Evolutionary conservation across 2,888 invertebrate species (phyloP), one percentile per base, ranked within the genome.

Genomic region (Punctoribates punctum): DNA sequence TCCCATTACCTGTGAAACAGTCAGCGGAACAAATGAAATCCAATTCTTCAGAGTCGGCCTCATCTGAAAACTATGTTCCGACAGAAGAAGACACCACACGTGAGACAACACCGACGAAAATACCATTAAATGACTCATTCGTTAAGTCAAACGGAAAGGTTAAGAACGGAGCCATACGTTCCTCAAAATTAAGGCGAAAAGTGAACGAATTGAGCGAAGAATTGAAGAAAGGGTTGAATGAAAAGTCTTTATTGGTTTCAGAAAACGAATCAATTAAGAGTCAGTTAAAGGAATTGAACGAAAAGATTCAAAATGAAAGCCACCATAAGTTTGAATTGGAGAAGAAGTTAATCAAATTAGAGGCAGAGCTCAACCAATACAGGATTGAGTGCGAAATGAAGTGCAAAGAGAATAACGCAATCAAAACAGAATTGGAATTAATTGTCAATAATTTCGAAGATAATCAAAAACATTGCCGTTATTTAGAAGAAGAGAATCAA

Each of bases 81-180:
- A 34, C 65, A 20, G 65, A 65, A 17, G 65, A 65, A 1, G 65
- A 65, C 29, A 29, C 2, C 17, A 65, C n/a, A 38, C 34, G 34
- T 20, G 23, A 25, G 60, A 60, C 27, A 60, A 27, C 25, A 27
- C 15, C 60, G 13, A 27, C 27, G 25, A 65, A 29, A 23, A 34
- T 15, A 17, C 13, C 20, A 70, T 13, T 70, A 13, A 42, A 46
- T 42, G 70, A 70, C 9, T 42, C 42, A 42, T 46, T 20, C 1
- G 65, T 65, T 29, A 65, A 65, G 34, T 65, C 65, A 65, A 70
- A 38, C 62, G 62, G 62, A 34, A 70, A 70, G 70, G 42, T 46
- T 8, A 70, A 70, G 46, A 70, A 23, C 46, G 70, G 70, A 25
- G 70, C 70, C 70, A 70, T 70, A 9, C 38, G 70, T 38, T 70